Conservation (phyloP, 1,140 invertebrate species). For the Trinorchestia longiramus region DNA sequence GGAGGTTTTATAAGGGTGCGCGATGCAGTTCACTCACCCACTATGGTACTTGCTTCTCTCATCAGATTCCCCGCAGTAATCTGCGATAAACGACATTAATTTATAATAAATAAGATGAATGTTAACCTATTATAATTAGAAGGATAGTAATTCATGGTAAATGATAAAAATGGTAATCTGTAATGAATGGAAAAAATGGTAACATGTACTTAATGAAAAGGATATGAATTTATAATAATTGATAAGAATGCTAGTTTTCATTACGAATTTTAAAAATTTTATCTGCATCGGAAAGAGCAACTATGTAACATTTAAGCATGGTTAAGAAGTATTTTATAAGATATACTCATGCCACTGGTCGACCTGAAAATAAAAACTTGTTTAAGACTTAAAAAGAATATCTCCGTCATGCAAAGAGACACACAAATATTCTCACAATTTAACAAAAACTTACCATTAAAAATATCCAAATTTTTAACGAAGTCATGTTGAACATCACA, state of each 20-base stretch:
- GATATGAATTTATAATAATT: too few relatives aligned
- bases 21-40: not conserved
- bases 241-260: too few relatives aligned
- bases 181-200: not conserved
- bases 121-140: not conserved
- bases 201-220: not conserved
- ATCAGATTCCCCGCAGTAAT: not conserved
- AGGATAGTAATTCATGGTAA: not conserved
- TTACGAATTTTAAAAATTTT: not conserved
- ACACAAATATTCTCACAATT: not conserved
- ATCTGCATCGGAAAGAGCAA: not conserved
- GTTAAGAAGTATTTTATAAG: too few relatives aligned
- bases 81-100: not conserved
- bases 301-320: too few relatives aligned
- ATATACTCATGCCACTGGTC: too few relatives aligned
- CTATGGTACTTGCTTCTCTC: not conserved
- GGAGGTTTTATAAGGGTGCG: too few relatives aligned
- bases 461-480: not conserved
- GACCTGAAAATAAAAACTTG: too few relatives aligned
- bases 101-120: not conserved
- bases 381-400: too few relatives aligned
- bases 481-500: not conserved
- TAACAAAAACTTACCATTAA: not conserved
- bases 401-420: not conserved
- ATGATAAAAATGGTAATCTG: not conserved